A percentile compares a stretch with the other conserved stretches of the same genome.
Evolutionary conservation across 2,888 invertebrate species (phyloP).

Genomic region (Drosophila vallismaia): DNA sequence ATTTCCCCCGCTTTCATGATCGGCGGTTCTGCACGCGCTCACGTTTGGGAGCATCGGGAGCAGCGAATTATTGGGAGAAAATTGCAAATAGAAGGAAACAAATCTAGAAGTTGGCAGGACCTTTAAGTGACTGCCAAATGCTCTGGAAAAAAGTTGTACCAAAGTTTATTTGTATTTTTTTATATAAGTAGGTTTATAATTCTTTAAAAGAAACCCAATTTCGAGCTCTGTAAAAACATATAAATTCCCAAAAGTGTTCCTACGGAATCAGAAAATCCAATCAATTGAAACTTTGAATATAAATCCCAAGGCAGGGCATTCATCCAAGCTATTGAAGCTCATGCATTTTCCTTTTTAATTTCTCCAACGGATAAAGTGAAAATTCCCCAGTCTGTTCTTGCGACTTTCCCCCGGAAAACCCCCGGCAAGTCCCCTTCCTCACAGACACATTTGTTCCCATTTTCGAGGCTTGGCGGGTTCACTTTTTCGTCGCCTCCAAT

Average conservation of each 20-base stretch:
- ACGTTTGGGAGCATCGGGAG: conserved; percentile 59
- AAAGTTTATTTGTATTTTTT: not conserved
- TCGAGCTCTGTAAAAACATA: not conserved
- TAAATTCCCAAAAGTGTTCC: not conserved
- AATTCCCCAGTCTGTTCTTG: conserved; percentile 57
- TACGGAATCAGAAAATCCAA: conserved; percentile 8
- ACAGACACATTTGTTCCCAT: not conserved
- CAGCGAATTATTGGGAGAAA: conserved; percentile 67
- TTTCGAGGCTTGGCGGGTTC: conserved; percentile 17
- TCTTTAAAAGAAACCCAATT: not conserved
- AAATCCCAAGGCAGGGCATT: conserved; percentile 25
- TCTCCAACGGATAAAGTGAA: conserved; percentile 63
- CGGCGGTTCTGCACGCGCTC: conserved; percentile 50
- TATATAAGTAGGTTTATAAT: not conserved
- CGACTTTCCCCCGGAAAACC: conserved; percentile 22
- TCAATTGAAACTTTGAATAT: conserved; percentile 22
- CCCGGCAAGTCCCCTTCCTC: conserved; percentile 19
- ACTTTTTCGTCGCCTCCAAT: conserved; percentile 44
- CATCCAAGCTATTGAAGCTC: conserved; percentile 2
- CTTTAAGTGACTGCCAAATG: conserved; percentile 18
- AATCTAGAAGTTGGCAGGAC: conserved; percentile 37
- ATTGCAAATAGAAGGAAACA: conserved; percentile 55
- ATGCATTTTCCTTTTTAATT: conserved; percentile 33
- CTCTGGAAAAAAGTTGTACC: too few species aligned
- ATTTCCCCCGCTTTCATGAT: conserved; percentile 21